phyloP scores from a whole-genome alignment of 2,888 invertebrate species.

The Eristalinus sepulchralis region DNA sequence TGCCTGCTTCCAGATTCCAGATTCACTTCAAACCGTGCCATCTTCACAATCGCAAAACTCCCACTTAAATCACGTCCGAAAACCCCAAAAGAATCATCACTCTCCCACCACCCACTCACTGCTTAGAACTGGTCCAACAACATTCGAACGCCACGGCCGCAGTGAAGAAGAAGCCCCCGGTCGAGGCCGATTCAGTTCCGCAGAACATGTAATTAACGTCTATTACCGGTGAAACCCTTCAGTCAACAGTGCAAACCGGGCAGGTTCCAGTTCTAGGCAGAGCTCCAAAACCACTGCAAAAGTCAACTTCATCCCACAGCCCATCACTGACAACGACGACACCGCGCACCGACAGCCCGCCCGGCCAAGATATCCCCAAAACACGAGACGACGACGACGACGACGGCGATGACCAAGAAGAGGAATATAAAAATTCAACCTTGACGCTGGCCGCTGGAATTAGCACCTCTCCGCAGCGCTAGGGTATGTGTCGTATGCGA shows the following conservation, averaged over 20 bases:
- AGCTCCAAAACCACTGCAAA: conserved; percentile 22
- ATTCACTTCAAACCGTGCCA: background rate
- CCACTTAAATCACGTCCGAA: background rate
- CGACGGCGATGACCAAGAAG: conserved; percentile 16
- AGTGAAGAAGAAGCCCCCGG: background rate
- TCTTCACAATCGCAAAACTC: background rate
- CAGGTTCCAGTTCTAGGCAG: background rate
- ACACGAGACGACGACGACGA: too few species aligned
- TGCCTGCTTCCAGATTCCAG: background rate
- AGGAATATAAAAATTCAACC: conserved; percentile 37
- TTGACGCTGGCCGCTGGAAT: conserved; percentile 57
- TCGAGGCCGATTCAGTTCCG: background rate
- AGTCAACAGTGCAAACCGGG: conserved; percentile 27
- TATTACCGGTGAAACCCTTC: conserved; percentile 37
- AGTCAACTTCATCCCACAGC: conserved; percentile 49
- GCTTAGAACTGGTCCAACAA: background rate
- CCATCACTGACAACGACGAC: background rate
- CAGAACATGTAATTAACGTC: background rate
- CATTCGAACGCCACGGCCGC: background rate
- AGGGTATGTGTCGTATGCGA: conserved; percentile 42
- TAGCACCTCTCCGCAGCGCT: conserved; percentile 60
- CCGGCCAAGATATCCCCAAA: too few species aligned
- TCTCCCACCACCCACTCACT: background rate
- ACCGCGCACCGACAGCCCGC: too few species aligned
- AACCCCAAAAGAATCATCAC: background rate